phyloP scores from a whole-genome alignment of 2,797 vertebrate genomes.

The Mionectes olivaceus region DNA sequence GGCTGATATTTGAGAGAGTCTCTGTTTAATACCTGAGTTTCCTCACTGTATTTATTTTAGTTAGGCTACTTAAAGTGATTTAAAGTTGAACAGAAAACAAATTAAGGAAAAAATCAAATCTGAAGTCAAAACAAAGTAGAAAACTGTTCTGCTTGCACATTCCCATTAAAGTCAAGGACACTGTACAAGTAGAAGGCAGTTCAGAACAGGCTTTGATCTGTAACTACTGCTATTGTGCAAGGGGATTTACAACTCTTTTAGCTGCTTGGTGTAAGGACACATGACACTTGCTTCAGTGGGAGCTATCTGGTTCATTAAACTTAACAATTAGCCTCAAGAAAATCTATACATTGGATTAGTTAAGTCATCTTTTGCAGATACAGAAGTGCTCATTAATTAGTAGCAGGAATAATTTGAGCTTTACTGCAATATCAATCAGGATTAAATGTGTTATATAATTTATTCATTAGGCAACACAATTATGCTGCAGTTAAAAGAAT shows the following conservation, averaged over 20 bases:
- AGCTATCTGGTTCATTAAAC: conserved; percentile 66
- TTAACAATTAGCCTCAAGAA: conserved; percentile 68
- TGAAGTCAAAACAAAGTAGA: background rate
- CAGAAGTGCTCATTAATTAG: conserved; percentile 70
- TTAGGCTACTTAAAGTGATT: background rate
- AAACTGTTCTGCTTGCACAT: background rate
- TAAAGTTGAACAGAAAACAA: background rate
- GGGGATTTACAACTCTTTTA: background rate
- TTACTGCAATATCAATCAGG: conserved; percentile 59
- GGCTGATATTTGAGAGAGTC: background rate
- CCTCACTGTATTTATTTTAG: background rate
- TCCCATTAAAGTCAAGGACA: conserved; percentile 9
- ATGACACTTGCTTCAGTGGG: conserved; percentile 45
- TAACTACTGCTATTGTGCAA: background rate
- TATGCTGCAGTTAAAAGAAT: conserved; percentile 18
- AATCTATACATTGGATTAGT: conserved; percentile 67
- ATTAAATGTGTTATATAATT: conserved; percentile 69
- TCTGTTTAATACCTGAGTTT: background rate
- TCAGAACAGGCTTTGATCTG: background rate
- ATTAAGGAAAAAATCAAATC: background rate
- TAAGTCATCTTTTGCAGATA: conserved; percentile 59
- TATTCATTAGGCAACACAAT: conserved; percentile 62
- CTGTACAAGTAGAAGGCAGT: background rate
- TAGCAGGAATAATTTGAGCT: conserved; percentile 60
- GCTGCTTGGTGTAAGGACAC: background rate